Percentiles rank a stretch among this genome's conserved stretches.
Evolutionary conservation across 1,140 invertebrate genomes (phyloP).

Genomic region (Cotesia glomerata): DNA sequence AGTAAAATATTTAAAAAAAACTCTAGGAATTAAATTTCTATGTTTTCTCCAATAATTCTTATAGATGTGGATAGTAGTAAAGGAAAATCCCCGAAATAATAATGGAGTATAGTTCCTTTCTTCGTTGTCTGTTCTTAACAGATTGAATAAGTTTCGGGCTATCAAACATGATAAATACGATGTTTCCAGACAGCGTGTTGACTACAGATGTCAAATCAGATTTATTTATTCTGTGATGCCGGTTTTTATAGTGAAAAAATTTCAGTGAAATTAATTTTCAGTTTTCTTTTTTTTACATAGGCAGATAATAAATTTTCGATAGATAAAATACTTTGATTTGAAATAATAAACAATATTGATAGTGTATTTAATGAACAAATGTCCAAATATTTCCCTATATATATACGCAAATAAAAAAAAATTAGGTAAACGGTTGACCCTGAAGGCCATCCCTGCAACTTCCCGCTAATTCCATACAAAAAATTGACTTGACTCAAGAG

Average conservation of each 20-base stretch:
- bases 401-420: too few species aligned
- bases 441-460: too few species aligned
- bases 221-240: neutral
- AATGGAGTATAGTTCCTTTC: neutral
- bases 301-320: neutral
- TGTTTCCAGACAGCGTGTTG: conserved; percentile 13
- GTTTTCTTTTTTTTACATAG: neutral
- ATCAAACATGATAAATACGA: conserved; percentile 21
- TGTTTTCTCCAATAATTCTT: neutral
- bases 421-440: too few species aligned
- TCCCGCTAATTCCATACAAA: too few species aligned
- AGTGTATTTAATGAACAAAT: too few species aligned
- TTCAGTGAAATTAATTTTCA: neutral
- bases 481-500: too few species aligned
- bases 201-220: conserved; percentile 9
- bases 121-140: conserved; percentile 12
- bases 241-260: neutral
- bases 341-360: neutral
- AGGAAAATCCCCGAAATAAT: neutral
- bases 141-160: conserved; percentile 15
- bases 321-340: neutral
- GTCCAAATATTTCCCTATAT: too few species aligned
- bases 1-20: neutral
- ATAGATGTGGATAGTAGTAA: neutral
- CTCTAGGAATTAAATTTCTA: neutral